phyloP scores from a whole-genome alignment of 2,888 invertebrate genomes.

The Chrysodeixis includens region DNA sequence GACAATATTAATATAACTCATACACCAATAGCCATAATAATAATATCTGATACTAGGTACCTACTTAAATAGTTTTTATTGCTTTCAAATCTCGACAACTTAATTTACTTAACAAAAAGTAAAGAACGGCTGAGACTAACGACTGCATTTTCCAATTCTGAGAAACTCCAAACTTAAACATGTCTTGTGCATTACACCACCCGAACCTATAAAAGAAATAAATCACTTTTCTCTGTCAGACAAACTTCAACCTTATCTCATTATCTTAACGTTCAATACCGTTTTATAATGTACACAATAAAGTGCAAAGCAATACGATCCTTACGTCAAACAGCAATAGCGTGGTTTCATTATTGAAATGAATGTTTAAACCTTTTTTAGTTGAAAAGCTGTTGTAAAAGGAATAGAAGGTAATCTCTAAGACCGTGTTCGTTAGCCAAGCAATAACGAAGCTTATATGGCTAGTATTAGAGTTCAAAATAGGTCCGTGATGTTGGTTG shows the following conservation, averaged over 20 bases:
- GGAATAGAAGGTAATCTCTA: conserved; percentile 74
- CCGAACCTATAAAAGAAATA: conserved; percentile 61
- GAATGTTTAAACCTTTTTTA: conserved; percentile 75
- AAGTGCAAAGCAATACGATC: conserved; percentile 74
- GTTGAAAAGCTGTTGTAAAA: conserved; percentile 73
- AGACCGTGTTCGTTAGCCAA: conserved; percentile 28
- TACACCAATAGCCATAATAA: conserved; percentile 22
- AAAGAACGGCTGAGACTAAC: conserved; percentile 66
- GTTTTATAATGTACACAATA: conserved; percentile 22
- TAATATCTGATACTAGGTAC: conserved; percentile 20
- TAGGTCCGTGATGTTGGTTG: conserved; percentile 41
- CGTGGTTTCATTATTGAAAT: conserved; percentile 78
- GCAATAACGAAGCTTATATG: conserved; percentile 50
- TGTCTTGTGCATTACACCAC: conserved; percentile 77
- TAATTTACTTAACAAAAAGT: conserved; percentile 73
- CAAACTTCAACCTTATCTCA: conserved; percentile 40
- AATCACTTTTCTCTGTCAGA: conserved; percentile 29
- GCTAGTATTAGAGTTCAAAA: conserved; percentile 51
- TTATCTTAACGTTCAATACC: conserved; percentile 34
- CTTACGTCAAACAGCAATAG: conserved; percentile 77
- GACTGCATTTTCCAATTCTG: conserved; percentile 77
- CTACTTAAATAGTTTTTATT: conserved; percentile 63
- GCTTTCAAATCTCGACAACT: conserved; percentile 75
- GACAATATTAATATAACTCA: conserved; percentile 36
- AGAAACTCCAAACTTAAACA: conserved; percentile 78